A percentile compares a stretch with the other conserved stretches of the same genome.
Evolutionary conservation across 2,113 vertebrate species (phyloP).

Genomic region (Thermophis baileyi): DNA sequence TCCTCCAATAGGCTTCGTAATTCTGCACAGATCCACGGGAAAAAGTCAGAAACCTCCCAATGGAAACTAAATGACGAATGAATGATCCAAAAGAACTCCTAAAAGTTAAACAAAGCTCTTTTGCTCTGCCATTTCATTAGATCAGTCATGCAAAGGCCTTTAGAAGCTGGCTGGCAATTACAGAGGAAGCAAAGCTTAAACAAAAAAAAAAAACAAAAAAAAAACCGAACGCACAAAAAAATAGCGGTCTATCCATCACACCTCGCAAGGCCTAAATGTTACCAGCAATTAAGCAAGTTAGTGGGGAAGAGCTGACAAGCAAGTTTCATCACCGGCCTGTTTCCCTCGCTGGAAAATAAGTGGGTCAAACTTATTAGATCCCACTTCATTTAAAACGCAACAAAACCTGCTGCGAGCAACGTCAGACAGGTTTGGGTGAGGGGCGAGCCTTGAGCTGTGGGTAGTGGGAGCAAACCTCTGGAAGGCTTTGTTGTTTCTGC

Average conservation of each 20-base stretch:
- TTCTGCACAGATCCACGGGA: not conserved
- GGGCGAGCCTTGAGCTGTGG: not conserved
- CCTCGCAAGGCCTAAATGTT: slow-evolving; percentile 36
- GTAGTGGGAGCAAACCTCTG: not conserved
- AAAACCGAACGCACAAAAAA: not conserved
- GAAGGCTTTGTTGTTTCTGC: not conserved
- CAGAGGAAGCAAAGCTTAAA: slow-evolving; percentile 40
- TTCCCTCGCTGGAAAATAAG: not conserved
- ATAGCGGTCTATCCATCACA: slow-evolving; percentile 47
- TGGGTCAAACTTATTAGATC: slow-evolving; percentile 32
- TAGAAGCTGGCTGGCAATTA: slow-evolving; percentile 50
- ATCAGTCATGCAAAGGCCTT: slow-evolving; percentile 55
- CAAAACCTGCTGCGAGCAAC: slow-evolving; percentile 9
- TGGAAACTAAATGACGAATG: slow-evolving; percentile 30
- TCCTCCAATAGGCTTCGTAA: not conserved
- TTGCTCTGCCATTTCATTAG: slow-evolving; percentile 49
- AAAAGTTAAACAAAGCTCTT: slow-evolving; percentile 48
- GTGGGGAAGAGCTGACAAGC: slow-evolving; percentile 27
- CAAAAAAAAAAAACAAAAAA: not conserved
- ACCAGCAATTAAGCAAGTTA: slow-evolving; percentile 51
- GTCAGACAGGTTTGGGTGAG: not conserved
- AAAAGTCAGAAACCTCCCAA: slow-evolving; percentile 6
- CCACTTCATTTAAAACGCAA: not conserved
- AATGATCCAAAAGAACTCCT: slow-evolving; percentile 53
- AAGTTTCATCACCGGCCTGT: slow-evolving; percentile 48